Evolutionary conservation across 2,888 invertebrate species (phyloP), one percentile per base, ranked within the genome.

Genomic region (Patella pellucida): DNA sequence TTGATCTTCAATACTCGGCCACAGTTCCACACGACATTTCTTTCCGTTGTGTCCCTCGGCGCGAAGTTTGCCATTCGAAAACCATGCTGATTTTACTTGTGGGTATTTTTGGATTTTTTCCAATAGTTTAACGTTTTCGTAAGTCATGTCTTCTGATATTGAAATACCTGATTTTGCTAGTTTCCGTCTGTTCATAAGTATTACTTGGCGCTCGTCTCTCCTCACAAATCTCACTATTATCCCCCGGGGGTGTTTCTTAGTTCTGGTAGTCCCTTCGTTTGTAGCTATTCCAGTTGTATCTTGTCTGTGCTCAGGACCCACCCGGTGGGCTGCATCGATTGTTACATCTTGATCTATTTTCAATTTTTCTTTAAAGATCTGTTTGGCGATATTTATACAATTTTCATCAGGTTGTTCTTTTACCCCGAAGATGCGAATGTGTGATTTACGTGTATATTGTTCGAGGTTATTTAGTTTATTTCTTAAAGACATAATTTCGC

Each of bases 401-500:
- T 54, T 54, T 54, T 54, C 54, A 54, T 54, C n/a, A 7, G 15
- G 5, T 15, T 15, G n/a, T 54, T 54, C 54, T 54, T 54, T 0
- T 7, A 54, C n/a, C 3, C 16, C 54, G n/a, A 54, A 54, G 5
- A 54, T 16, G 15, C 54, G 54, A 16, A 54, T 16, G n/a, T 54
- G 54, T 15, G 15, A 16, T 9, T 54, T 54, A 15, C 54, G 15
- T 54, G 54, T 54, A 54, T 54, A 54, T 54, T 54, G 54, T 54
- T 54, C 54, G n/a, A 54, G 54, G 54, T 54, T 54, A 54, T 16
- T 54, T 54, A 54, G 54, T 54, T 54, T 54, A 54, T 54, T 54
- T 15, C n/a, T 16, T 16, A 54, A 54, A 9, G 41, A 9, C 41
- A 41, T 41, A 9, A 41, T 41, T 9, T 41, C 41, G 1, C 9